Base-by-base conservation (phyloP, 2,113 vertebrate species). In the Circaetus cinerascens region DNA sequence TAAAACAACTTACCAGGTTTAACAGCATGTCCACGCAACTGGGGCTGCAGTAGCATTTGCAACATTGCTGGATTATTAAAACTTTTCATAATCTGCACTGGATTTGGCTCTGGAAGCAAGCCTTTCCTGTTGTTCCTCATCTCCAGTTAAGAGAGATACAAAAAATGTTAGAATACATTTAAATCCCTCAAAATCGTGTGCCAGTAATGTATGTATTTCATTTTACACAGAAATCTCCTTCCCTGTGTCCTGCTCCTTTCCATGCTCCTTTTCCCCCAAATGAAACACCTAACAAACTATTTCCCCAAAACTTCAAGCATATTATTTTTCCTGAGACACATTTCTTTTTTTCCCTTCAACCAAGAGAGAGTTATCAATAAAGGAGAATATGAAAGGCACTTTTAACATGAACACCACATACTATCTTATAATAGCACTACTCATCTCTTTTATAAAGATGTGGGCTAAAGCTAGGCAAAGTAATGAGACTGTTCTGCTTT, bases 21-120 rank as follows among this genome's bases (percentile, higher is more conserved):
- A 51, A 98, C 89, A 48, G 97, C 75, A 19, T 96, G 92, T 86
- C 97, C 98, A 8, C 98, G 97, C 78, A 99, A 97, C 96, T 99
- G 99, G 23, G 99, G 99, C 82, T 99, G 99, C 95, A 99, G 98
- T 46, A 99, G 98, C 96, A 99, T 98, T 88, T 99, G 99, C 90
- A 99, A 94, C 98, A 99, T 99, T 9, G 99, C 99, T 19, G 99
- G 99, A 21, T 99, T 99, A 91, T 98, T 99, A 86, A 99, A 98
- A 93, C 99, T 99, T 86, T 99, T 99, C 98, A 99, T 98, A 76
- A 99, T 98, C 98, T 99, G 99, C 60, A 99, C 98, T 13, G 99
- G 97, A 79, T 99, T 99, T 34, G 99, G 99, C 95, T 99, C 99
- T 64, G 99, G 99, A 63, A 99, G 98, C 79, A 99, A 98, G 26